Evolutionary conservation across 1,140 invertebrate species (phyloP).

Genomic region (Bombus vancouverensis): DNA sequence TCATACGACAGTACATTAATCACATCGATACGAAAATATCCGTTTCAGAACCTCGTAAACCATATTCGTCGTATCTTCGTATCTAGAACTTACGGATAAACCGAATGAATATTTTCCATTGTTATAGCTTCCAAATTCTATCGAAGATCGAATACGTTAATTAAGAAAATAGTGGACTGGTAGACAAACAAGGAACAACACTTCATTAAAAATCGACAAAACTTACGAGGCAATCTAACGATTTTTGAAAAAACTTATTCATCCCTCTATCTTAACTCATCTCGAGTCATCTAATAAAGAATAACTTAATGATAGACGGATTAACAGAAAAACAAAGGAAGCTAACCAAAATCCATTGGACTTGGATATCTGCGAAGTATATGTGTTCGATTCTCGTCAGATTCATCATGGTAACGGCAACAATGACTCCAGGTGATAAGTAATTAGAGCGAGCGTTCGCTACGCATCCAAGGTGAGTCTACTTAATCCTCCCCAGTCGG

Average conservation of each 20-base stretch:
- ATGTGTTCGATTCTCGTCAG: background rate
- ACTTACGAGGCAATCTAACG: too few relatives aligned
- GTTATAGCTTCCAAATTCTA: too few relatives aligned
- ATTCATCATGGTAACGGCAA: constrained; percentile 24
- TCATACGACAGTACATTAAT: too few relatives aligned
- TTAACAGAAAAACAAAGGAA: too few relatives aligned
- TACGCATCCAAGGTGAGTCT: constrained; percentile 65
- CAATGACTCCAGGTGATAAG: constrained; percentile 62
- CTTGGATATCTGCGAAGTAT: background rate
- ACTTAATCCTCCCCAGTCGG: constrained; percentile 60
- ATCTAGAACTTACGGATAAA: background rate
- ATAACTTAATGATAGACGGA: background rate
- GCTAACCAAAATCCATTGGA: too few relatives aligned
- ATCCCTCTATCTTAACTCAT: background rate
- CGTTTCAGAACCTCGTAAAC: too few relatives aligned
- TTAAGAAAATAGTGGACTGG: background rate
- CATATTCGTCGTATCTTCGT: background rate
- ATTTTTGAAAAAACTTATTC: background rate
- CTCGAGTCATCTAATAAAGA: background rate
- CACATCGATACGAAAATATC: too few relatives aligned
- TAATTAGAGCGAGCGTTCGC: constrained; percentile 61
- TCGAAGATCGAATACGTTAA: too few relatives aligned
- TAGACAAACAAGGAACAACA: background rate
- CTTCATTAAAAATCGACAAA: too few relatives aligned
- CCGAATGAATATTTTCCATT: background rate